Base-by-base conservation (phyloP, 30 jellyfish, hydroid and myxozoan genomes). In the Clytia hemisphaerica region DNA sequence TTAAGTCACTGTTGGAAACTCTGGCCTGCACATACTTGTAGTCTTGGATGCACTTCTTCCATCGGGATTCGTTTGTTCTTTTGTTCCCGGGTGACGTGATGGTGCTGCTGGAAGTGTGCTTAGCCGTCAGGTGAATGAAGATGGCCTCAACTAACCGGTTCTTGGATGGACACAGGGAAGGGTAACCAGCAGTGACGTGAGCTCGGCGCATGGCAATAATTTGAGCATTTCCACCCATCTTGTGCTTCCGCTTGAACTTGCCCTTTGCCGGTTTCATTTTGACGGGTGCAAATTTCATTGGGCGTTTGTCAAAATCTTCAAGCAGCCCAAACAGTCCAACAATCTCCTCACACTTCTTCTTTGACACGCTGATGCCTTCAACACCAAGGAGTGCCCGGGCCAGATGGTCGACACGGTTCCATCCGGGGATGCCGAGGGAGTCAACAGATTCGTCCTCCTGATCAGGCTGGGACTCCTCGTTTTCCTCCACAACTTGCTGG, bases 241-340 rank as follows among this genome's bases (percentile, higher is more conserved):
- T 29, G 38, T 64, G 37, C 7, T 53, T 6, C 45, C 80, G 7
- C 16, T 53, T 37, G 48, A 42, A 68, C 22, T 35, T 29, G 19
- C 80, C 80, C 1, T 26, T n/a, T 29, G 80, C 19, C 6, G 80
- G 54, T 32, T 36, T 68, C 15, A 33, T 29, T 14, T 25, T 32
- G 24, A 68, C 69, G 10, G 50, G 37, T 31, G 45, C 40, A 53
- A 16, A 71, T 16, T 12, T 16, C 6, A 55, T 37, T 28, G 76
- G 83, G 38, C 37, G 16, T 58, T 49, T 51, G 62, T 71, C 83
- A 54, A 7, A 71, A 3, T 71, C 83, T n/a, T 71, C 75, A 61
- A 71, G 45, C 9, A 12, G 63, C 1, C 18, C 63, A 29, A 33
- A 50, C 83, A 71, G 32, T 42, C 44, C 7, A n/a, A 27, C n/a